Base-by-base conservation (phyloP, 2,797 vertebrate species). In the Lagorchestes hirsutus region DNA sequence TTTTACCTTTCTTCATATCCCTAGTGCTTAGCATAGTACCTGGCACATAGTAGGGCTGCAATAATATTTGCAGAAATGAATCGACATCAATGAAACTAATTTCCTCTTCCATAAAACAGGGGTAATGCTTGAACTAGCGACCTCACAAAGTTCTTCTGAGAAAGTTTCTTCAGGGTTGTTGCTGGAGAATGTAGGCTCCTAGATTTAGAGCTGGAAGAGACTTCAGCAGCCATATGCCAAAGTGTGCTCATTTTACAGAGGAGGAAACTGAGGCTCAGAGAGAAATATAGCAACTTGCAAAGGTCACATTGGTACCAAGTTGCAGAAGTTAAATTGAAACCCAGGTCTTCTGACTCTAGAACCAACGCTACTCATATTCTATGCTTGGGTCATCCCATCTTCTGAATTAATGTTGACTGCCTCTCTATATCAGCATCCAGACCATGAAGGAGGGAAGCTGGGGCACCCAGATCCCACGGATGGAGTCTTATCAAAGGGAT, bases 331-430 rank as follows among this genome's bases (percentile, higher is more conserved):
- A 46, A 34, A 22, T 24, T 46, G n/a, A 8, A 74, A 74, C n/a
- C 28, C n/a, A 40, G 40, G 6, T 40, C 62, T 1, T 74, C n/a
- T 40, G n/a, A 82, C 74, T 82, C 67, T 46, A 82, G 40, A 82
- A 24, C 8, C 67, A 82, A 10, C 0, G 0, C 18, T 46, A 0
- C n/a, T 46, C 29, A 27, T 46, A 9, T 2, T 1, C 74, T 8
- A 46, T 10, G 40, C 18, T 46, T 34, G 5, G 40, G 74, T 0
- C 9, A 27, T 24, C 18, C n/a, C 9, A 27, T 82, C 9, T 46
- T 24, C 40, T 22, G 40, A 46, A 82, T 16, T 24, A 46, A 46
- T 82, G 40, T 24, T 3, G 8, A 40, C 74, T 10, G 16, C 62
- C 31, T 67, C 34, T 34, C n/a, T n/a, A 34, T 67, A n/a, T n/a